A percentile compares a stretch with the other conserved stretches of the same genome.
These are phyloP conservation scores for Diabrotica undecimpunctata DNA, from an alignment of 1,140 invertebrate genomes.

Conservation along the genomic window DNA sequence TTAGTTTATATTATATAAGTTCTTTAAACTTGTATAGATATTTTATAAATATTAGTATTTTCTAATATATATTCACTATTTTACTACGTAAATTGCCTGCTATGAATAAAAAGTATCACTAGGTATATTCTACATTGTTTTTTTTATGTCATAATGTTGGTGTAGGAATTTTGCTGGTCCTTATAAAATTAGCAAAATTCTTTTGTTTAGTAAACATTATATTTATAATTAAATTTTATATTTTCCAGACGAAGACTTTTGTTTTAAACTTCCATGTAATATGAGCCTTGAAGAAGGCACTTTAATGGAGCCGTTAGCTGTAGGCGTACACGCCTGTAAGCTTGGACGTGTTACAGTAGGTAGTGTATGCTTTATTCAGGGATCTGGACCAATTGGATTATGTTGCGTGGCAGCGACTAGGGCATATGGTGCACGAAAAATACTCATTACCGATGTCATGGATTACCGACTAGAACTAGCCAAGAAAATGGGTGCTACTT, in stretches of 20 bases:
- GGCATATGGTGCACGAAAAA: slow-evolving; percentile 79
- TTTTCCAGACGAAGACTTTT: slow-evolving; percentile 87
- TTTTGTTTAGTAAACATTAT: too few species aligned
- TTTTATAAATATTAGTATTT: too few species aligned
- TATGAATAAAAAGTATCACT: too few species aligned
- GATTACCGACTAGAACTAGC: slow-evolving; percentile 72
- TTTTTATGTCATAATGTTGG: too few species aligned
- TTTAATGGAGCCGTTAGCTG: slow-evolving; percentile 84
- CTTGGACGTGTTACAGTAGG: slow-evolving; percentile 71
- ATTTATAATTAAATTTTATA: too few species aligned
- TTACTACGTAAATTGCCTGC: too few species aligned
- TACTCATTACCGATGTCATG: slow-evolving; percentile 80
- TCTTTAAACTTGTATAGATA: too few species aligned
- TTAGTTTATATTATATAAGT: too few species aligned
- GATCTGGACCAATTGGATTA: slow-evolving; percentile 89
- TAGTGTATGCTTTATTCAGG: slow-evolving; percentile 76
- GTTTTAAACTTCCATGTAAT: slow-evolving; percentile 85
- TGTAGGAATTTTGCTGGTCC: too few species aligned
- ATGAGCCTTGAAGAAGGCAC: slow-evolving; percentile 89
- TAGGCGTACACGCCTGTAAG: slow-evolving; percentile 89
- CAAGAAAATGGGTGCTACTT: slow-evolving; percentile 76
- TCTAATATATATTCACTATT: too few species aligned
- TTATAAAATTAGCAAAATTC: too few species aligned
- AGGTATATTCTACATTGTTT: too few species aligned
- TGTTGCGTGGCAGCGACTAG: slow-evolving; percentile 80